Base-by-base conservation (phyloP, 2,113 vertebrate genomes). In the Fukomys damarensis region DNA sequence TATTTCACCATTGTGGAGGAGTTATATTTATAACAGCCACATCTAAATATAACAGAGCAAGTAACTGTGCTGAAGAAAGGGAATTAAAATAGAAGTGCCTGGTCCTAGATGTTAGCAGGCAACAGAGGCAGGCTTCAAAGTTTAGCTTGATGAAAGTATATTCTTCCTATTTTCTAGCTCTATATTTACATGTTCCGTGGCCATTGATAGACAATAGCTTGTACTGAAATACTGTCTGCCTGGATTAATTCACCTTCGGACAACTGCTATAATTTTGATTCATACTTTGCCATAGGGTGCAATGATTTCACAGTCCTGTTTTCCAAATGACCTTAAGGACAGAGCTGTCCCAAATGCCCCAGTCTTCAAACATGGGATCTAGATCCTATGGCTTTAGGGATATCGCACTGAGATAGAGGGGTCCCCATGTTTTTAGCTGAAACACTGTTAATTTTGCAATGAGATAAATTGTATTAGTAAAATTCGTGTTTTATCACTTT, bases 21-120 rank as follows among this genome's bases (percentile, higher is more conserved):
- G 41, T 93, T 95, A 76, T 35, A 91, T 84, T 93, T 89, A 66
- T 93, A 72, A 83, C 91, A 96, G 72, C 68, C 66, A 61, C 65
- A 52, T 93, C 83, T 96, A 96, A 97, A 93, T 95, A 83, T 96
- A 96, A 91, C 81, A 95, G 46, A 88, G 74, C 5, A 43, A 86
- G 76, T 80, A 68, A 93, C 59, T 82, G 41, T 93, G 66, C 54
- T 96, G 43, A 95, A 93, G 54, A 84, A n/a, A 93, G 5, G 4
- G 24, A 77, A 96, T 96, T 94, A 95, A 97, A 96, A 92, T 74
- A 94, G 87, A 95, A 95, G 32, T 28, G 13, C 74, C 65, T 93
- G 56, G 35, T 20, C 58, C 32, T 79, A 46, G 72, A 61, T 91
- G 63, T 63, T 70, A 93, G 26, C 74, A 95, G 65, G 59, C 63